phyloP scores from a whole-genome alignment of 1,140 invertebrate species.

The Apis mellifera region Amel_HAv3.1 CM009936.2:17585501-17586000 shows the following conservation, averaged over 20 bases:
- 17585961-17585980: slow-evolving; percentile 24
- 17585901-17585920: too few species aligned
- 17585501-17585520: slow-evolving; percentile 16
- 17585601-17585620: slow-evolving; percentile 60
- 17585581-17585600: slow-evolving; percentile 66
- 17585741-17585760: too few species aligned
- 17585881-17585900: too few species aligned
- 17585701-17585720: slow-evolving; percentile 69
- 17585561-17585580: slow-evolving; percentile 60
- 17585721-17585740: slow-evolving; percentile 42
- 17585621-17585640: slow-evolving; percentile 60
- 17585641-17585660: slow-evolving; percentile 62
- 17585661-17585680: slow-evolving; percentile 54
- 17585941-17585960: too few species aligned
- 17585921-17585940: too few species aligned
- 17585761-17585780: not conserved
- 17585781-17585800: too few species aligned
- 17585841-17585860: too few species aligned
- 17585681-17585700: slow-evolving; percentile 67
- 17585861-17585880: too few species aligned
- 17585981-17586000: slow-evolving; percentile 45
- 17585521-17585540: slow-evolving; percentile 9
- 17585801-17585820: too few species aligned
- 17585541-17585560: slow-evolving; percentile 41
- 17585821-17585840: too few species aligned